Percentiles rank a stretch among this genome's conserved stretches.
These are phyloP conservation scores for Loris lydekkerianus DNA, from an alignment of 2,797 vertebrate genomes.

Conservation along the genomic window DNA sequence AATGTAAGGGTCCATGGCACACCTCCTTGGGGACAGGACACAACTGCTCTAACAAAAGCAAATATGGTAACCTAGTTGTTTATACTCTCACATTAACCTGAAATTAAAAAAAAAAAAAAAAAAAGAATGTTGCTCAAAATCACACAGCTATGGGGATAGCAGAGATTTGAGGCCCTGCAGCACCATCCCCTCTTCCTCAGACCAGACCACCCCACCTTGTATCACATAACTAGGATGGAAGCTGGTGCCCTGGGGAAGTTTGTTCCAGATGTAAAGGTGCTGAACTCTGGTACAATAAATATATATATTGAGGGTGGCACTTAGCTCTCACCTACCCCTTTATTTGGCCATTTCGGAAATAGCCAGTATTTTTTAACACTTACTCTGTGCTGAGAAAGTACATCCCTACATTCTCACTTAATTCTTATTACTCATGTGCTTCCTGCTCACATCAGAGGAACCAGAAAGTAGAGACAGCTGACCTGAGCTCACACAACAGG, in stretches of 20 bases:
- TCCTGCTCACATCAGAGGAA: background rate
- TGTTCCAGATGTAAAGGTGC: background rate
- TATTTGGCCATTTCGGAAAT: background rate
- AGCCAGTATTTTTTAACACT: background rate
- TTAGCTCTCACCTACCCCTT: fast-evolving
- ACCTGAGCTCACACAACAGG: background rate
- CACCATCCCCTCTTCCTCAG: background rate
- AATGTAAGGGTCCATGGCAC: too few species aligned
- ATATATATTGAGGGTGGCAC: fast-evolving
- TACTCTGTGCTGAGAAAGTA: background rate
- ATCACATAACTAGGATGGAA: background rate
- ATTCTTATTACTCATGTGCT: fast-evolving
- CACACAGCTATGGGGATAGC: background rate
- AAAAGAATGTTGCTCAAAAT: background rate
- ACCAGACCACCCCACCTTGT: fast-evolving
- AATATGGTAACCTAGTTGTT: too few species aligned
- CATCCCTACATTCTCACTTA: fast-evolving
- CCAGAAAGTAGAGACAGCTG: background rate
- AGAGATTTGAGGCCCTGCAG: background rate
- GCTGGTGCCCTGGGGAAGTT: background rate
- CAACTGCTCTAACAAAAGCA: too few species aligned
- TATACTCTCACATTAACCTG: too few species aligned
- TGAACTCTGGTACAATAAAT: background rate
- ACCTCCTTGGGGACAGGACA: too few species aligned
- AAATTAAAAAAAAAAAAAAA: too few species aligned